These are phyloP conservation scores for Trochalopteron elliotii DNA, from an alignment of 2,113 vertebrate genomes.

Conservation along the genomic window DNA sequence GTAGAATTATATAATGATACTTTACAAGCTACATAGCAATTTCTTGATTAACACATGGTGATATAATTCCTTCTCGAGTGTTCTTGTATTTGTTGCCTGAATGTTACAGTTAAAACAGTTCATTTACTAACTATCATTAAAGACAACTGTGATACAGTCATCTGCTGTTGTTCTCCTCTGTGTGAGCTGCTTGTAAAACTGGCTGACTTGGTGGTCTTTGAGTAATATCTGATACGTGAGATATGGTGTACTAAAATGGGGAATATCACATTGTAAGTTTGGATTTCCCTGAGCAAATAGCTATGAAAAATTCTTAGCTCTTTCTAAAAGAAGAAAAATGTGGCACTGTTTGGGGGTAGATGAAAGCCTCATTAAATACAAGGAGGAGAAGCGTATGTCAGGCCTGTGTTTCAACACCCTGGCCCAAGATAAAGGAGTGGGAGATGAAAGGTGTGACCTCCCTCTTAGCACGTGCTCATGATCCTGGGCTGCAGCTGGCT, in stretches of 20 bases:
- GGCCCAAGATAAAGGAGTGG: background rate
- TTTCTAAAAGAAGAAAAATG: background rate
- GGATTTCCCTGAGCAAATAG: background rate
- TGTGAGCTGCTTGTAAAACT: background rate
- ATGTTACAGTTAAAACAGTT: background rate
- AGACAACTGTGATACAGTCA: background rate
- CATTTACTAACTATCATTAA: background rate
- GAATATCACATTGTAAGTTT: background rate
- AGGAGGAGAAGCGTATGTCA: background rate
- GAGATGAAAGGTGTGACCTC: background rate
- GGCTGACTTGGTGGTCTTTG: background rate
- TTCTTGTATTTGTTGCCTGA: background rate
- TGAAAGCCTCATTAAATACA: background rate
- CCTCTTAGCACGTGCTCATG: background rate
- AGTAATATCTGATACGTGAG: background rate
- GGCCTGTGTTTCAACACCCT: background rate
- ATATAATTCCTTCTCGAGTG: background rate
- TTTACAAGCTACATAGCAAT: background rate
- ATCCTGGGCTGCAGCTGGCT: background rate
- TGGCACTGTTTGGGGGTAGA: background rate
- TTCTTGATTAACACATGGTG: background rate
- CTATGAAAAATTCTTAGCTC: background rate
- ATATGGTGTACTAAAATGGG: background rate
- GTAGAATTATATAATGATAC: background rate
- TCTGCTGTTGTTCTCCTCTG: background rate